These are phyloP conservation scores for Tachystola acroxantha DNA, from an alignment of 2,888 invertebrate species.

Conservation along the genomic window DNA sequence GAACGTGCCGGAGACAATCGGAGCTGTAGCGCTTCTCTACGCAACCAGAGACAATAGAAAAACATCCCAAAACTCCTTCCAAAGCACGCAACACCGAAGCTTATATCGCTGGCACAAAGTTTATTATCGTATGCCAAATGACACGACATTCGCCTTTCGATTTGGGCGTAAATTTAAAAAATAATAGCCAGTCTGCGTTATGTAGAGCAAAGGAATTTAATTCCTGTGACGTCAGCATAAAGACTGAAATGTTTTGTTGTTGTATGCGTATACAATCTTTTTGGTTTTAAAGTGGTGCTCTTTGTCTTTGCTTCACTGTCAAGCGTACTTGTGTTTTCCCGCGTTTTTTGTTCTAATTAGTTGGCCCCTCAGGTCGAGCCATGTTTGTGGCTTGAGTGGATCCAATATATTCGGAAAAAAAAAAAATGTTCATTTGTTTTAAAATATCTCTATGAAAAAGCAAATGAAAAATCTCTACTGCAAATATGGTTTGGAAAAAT, in stretches of 20 bases:
- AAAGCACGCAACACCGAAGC: conserved; percentile 7
- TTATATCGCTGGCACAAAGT: conserved; percentile 16
- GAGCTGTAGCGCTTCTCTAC: conserved; percentile 73
- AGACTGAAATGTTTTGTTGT: conserved; percentile 7
- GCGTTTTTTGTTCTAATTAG: conserved; percentile 78
- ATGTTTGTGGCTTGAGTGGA: too few species aligned
- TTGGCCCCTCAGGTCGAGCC: conserved; percentile 54
- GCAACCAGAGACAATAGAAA: conserved; percentile 37
- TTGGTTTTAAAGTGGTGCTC: conserved; percentile 48
- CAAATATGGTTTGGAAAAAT: too few species aligned
- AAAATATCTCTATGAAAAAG: too few species aligned
- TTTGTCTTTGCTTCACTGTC: conserved; percentile 76
- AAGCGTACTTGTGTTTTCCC: conserved; percentile 75
- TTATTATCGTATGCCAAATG: conserved; percentile 16
- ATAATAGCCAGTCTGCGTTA: conserved; percentile 57
- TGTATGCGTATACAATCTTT: conserved; percentile 50
- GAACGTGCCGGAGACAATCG: conserved; percentile 76
- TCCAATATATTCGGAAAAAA: too few species aligned
- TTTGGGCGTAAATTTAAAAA: conserved; percentile 37
- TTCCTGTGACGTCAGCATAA: too few species aligned
- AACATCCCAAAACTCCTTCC: conserved; percentile 22
- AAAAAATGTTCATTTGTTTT: too few species aligned
- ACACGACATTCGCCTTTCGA: conserved; percentile 24
- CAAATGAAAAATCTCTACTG: too few species aligned
- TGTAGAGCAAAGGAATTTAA: too few species aligned